A percentile compares a stretch with the other conserved stretches of the same genome.
Evolutionary conservation across 2,888 invertebrate species (phyloP).

Genomic region (Trissolcus japonicus): DNA sequence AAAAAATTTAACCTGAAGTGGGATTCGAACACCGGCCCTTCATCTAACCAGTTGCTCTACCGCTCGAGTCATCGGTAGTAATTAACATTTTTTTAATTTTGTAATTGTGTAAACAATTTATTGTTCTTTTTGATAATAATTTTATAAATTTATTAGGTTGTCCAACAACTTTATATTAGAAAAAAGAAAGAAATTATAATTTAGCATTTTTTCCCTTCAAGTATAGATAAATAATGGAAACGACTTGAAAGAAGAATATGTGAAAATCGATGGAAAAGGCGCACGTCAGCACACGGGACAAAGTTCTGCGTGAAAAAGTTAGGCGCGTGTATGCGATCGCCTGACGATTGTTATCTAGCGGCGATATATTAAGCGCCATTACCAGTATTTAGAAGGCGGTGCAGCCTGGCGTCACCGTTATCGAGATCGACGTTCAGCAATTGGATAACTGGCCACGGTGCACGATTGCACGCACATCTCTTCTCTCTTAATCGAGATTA

Average conservation of each 20-base stretch:
- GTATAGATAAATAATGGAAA: slow-evolving; percentile 9
- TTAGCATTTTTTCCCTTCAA: background rate
- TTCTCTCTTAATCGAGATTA: slow-evolving; percentile 58
- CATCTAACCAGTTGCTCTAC: too few relatives aligned
- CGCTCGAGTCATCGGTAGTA: too few relatives aligned
- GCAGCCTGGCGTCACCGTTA: slow-evolving; percentile 63
- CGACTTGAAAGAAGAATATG: slow-evolving; percentile 25
- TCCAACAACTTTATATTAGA: background rate
- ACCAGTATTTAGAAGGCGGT: slow-evolving; percentile 73
- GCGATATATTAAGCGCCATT: slow-evolving; percentile 73
- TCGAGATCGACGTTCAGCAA: slow-evolving; percentile 65
- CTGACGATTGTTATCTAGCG: slow-evolving; percentile 70
- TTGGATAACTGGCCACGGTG: slow-evolving; percentile 56
- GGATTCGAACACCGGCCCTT: too few relatives aligned
- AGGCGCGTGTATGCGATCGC: slow-evolving; percentile 65
- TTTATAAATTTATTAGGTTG: background rate
- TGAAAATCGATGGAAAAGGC: slow-evolving; percentile 26
- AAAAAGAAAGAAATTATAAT: background rate
- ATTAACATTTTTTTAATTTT: background rate
- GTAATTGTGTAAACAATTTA: background rate
- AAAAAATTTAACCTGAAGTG: too few relatives aligned
- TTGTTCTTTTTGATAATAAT: background rate
- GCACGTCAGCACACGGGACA: slow-evolving; percentile 14
- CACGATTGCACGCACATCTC: slow-evolving; percentile 55
- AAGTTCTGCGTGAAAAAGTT: slow-evolving; percentile 61